Evolutionary conservation across 2,113 vertebrate species (phyloP), one percentile per base, ranked within the genome.

Genomic region (Microcebus ravelobensis): DNA sequence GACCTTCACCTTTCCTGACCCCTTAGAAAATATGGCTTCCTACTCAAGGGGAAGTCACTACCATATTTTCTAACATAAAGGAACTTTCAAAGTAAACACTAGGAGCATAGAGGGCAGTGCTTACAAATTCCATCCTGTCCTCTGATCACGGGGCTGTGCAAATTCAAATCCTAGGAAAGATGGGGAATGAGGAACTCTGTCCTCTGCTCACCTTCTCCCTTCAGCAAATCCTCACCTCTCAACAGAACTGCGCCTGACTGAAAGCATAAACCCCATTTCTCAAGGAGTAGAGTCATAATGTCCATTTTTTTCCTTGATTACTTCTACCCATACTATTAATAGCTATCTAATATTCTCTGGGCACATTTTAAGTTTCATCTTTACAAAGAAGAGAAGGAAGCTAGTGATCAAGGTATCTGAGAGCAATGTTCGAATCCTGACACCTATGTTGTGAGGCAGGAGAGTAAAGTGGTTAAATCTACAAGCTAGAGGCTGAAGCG

Each of bases 21-120:
- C 48, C 61, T 96, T 84, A 50, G 91, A 63, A 85, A 96, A 95
- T 14, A 94, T 45, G 27, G 29, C n/a, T 29, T 91, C 20, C 55
- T 94, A 61, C 42, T 90, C 45, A 55, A 14, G 7, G 45, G 21
- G 8, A 67, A 8, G 61, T n/a, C 29, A 95, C 14, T 48, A 52
- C 57, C 31, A 94, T 87, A 70, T 90, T 82, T 68, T 77, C 23
- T 70, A 81, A 81, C 74, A 85, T 81, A 55, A 10, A 85, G 63
- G 68, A 79, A 94, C 14, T 67, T 95, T 82, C 63, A 85, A 83
- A 50, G 85, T 91, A 95, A 97, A 95, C 55, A 83, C 11, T 18
- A 79, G 61, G 11, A 71, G 36, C 5, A 34, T 14, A 86, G 42
- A 8, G 13, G 12, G n/a, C 73, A 55, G 23, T 80, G 52, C 73